Percentiles rank a stretch among this genome's conserved stretches.
Conservation (phyloP, 2,888 invertebrate species). For the Acheta domesticus region DNA sequence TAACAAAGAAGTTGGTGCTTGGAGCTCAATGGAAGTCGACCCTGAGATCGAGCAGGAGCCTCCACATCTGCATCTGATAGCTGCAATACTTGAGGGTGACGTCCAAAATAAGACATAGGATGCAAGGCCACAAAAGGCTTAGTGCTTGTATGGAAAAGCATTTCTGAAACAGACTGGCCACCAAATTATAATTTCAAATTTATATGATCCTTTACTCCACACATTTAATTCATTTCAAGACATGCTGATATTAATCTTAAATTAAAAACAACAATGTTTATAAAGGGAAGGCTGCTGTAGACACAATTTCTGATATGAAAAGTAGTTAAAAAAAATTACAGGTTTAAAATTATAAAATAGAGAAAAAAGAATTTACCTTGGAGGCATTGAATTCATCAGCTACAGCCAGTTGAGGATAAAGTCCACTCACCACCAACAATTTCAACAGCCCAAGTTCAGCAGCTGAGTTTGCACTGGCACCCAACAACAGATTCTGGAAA, state of each 20-base stretch:
- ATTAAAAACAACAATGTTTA: no score
- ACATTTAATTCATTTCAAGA: no score
- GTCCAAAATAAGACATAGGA: constrained; percentile 85
- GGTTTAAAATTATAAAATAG: no score
- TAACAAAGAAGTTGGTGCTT: constrained; percentile 86
- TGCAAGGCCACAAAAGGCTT: constrained; percentile 89
- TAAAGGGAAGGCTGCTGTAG: no score
- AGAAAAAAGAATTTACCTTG: constrained; percentile 54
- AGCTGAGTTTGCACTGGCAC: constrained; percentile 61
- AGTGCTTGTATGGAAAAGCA: constrained; percentile 78
- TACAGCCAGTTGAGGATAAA: constrained; percentile 94
- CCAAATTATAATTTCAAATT: constrained; percentile 39
- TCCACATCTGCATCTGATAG: constrained; percentile 72
- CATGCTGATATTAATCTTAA: no score
- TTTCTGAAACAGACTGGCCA: constrained; percentile 66
- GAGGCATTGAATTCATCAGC: constrained; percentile 91
- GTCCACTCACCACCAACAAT: constrained; percentile 81
- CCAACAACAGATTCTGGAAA: constrained; percentile 57
- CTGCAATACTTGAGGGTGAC: constrained; percentile 73
- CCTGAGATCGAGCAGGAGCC: constrained; percentile 51
- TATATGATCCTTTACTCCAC: no score
- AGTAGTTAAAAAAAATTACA: no score
- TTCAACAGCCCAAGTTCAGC: constrained; percentile 69
- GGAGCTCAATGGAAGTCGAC: constrained; percentile 64
- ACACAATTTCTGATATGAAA: no score